Evolutionary conservation across 2,797 vertebrate species (phyloP).

Genomic region (Clarias platycephalus): DNA sequence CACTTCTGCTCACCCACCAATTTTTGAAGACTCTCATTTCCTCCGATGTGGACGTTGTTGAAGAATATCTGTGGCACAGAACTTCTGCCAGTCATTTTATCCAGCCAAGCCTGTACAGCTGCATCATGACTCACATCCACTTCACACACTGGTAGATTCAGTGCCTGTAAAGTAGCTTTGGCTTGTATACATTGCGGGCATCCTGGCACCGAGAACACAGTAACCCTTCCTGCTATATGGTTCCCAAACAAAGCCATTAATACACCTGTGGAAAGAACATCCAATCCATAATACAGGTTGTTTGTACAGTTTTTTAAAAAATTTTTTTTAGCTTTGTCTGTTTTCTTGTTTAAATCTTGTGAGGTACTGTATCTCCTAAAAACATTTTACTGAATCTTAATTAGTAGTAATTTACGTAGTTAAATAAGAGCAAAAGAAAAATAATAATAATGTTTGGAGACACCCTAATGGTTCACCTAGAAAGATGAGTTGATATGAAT

Average conservation of each 20-base stretch:
- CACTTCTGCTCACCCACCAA: conserved; percentile 61
- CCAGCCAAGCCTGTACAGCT: conserved; percentile 64
- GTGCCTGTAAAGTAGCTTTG: conserved; percentile 64
- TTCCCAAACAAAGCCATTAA: conserved; percentile 68
- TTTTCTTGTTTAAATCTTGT: background rate
- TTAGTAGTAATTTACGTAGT: background rate
- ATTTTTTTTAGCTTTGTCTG: background rate
- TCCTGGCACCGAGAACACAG: conserved; percentile 73
- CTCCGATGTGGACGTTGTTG: conserved; percentile 72
- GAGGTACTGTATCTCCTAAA: background rate
- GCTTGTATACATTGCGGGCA: conserved; percentile 75
- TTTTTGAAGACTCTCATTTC: conserved; percentile 72
- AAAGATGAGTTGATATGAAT: background rate
- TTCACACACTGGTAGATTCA: conserved; percentile 69
- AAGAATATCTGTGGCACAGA: conserved; percentile 80
- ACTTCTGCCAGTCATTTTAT: conserved; percentile 69
- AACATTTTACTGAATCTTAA: background rate
- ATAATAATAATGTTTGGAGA: background rate
- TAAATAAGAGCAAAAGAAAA: background rate
- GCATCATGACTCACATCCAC: conserved; percentile 70
- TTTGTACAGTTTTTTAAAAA: background rate
- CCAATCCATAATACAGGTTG: background rate
- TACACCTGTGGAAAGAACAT: conserved; percentile 35
- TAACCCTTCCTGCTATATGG: conserved; percentile 67
- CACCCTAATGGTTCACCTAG: background rate